phyloP scores from a whole-genome alignment of 2,888 invertebrate species.

The Dryobota labecula region DNA sequence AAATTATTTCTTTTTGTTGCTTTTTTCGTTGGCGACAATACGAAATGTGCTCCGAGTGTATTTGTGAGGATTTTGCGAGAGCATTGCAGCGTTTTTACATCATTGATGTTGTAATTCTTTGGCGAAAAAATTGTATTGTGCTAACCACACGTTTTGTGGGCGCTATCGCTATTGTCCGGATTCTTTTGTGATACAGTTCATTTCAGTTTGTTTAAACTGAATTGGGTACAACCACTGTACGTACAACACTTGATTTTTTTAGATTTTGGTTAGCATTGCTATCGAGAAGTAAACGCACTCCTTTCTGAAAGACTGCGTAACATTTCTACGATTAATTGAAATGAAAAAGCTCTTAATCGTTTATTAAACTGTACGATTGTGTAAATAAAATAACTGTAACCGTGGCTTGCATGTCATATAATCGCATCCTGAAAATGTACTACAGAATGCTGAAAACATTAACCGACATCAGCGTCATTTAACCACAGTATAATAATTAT shows the following conservation, averaged over 20 bases:
- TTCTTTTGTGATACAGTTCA: slow-evolving; percentile 20
- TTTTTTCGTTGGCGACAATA: slow-evolving; percentile 55
- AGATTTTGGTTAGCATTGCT: not conserved
- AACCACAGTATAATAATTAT: too few relatives aligned
- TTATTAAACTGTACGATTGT: not conserved
- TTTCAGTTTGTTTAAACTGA: slow-evolving; percentile 16
- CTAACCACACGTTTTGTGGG: slow-evolving; percentile 9
- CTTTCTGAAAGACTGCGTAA: slow-evolving; percentile 1
- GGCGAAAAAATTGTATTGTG: slow-evolving; percentile 27
- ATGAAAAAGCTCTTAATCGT: not conserved
- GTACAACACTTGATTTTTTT: slow-evolving; percentile 7
- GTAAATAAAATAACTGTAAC: not conserved
- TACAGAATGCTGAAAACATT: slow-evolving; percentile 16
- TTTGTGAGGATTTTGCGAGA: slow-evolving; percentile 49
- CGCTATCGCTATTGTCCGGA: not conserved
- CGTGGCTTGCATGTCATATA: not conserved
- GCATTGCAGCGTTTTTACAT: slow-evolving; percentile 36
- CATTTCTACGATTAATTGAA: not conserved
- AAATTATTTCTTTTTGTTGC: slow-evolving; percentile 65
- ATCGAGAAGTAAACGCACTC: not conserved
- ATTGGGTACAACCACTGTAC: not conserved
- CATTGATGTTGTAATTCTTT: slow-evolving; percentile 39
- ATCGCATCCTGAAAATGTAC: slow-evolving; percentile 1
- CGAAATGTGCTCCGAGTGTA: slow-evolving; percentile 47
- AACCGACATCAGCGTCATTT: slow-evolving; percentile 23